phyloP scores from a whole-genome alignment of 2,888 invertebrate species.

The Eubasilissa splendida region DNA sequence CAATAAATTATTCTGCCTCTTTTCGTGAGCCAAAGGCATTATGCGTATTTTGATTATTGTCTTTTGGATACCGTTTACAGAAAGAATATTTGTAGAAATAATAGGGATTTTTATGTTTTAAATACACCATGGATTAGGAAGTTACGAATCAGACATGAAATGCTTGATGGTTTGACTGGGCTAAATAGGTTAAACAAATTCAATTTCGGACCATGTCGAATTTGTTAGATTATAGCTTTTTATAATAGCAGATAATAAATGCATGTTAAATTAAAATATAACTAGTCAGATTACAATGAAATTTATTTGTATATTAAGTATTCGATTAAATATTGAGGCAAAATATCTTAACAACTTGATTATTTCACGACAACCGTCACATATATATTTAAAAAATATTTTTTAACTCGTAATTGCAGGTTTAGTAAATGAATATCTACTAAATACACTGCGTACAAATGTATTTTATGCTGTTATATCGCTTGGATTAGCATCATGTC shows the following conservation, averaged over 20 bases:
- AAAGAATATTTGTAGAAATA: conserved; percentile 14
- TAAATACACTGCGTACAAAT: too few relatives aligned
- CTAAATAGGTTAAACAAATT: conserved; percentile 19
- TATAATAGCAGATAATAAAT: background rate
- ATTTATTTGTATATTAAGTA: too few relatives aligned
- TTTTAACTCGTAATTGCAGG: too few relatives aligned
- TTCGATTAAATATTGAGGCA: too few relatives aligned
- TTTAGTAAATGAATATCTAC: too few relatives aligned
- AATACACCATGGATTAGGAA: background rate
- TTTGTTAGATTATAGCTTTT: background rate
- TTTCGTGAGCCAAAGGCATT: conserved; percentile 27
- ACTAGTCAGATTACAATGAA: too few relatives aligned
- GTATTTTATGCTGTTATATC: too few relatives aligned
- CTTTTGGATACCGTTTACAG: conserved; percentile 8
- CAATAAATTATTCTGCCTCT: conserved; percentile 13
- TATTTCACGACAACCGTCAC: too few relatives aligned
- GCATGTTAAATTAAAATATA: too few relatives aligned
- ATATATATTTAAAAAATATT: too few relatives aligned
- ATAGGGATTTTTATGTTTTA: background rate
- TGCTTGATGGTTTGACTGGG: background rate
- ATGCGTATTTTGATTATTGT: conserved; percentile 18
- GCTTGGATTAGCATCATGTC: too few relatives aligned
- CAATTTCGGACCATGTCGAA: background rate
- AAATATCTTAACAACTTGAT: too few relatives aligned
- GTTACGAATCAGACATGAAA: conserved; percentile 1